Base-by-base conservation (phyloP, 2,888 invertebrate genomes). In the Eumacrocentrus americanus region DNA sequence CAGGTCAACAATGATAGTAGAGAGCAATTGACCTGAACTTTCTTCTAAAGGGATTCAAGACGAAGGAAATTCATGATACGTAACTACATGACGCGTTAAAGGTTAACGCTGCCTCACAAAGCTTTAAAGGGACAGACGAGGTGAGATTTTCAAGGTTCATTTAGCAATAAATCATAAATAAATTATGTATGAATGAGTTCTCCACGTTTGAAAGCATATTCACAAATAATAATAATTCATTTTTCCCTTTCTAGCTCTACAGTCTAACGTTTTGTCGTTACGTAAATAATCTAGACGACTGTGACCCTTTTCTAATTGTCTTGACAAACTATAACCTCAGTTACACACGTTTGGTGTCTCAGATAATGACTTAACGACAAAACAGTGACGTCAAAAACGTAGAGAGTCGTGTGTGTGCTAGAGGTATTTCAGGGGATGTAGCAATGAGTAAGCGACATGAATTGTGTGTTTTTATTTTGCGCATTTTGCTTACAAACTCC, bases 1-100 rank as follows among this genome's bases (percentile, higher is more conserved):
- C 65, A 58, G 55, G 61, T 65, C 66, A 59, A 47, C 54, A 58
- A 63, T 64, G 64, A 66, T 58, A 57, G 59, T 59, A 51, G 63
- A 51, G 50, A 58, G 58, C 38, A 58, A 70, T 64, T 64, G 60
- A 69, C 61, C 67, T 55, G 34, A 62, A 23, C 20, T 52, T 46
- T 22, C 22, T 52, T 46, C 9, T 34, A 50, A 46, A 47, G 55
- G 44, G 12, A 50, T 46, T 38, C 22, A 34, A 60, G 42, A 47
- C 34, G 37, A 54, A 57, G 38, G 42, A 50, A 34, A 11, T 25
- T 34, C 34, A 51, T 52, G 44, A 52, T 52, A 58, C 37, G 38
- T 46, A 42, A 35, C 14, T 51, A 18, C 25, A 34, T 58, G 7
- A 38, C 29, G 50, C 29, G 40, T 42, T 54, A 14, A n/a, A 54